These are phyloP conservation scores for Plumapathes pennacea DNA, from an alignment of 92 coral and sea anemone genomes.

Conservation along the genomic window DNA sequence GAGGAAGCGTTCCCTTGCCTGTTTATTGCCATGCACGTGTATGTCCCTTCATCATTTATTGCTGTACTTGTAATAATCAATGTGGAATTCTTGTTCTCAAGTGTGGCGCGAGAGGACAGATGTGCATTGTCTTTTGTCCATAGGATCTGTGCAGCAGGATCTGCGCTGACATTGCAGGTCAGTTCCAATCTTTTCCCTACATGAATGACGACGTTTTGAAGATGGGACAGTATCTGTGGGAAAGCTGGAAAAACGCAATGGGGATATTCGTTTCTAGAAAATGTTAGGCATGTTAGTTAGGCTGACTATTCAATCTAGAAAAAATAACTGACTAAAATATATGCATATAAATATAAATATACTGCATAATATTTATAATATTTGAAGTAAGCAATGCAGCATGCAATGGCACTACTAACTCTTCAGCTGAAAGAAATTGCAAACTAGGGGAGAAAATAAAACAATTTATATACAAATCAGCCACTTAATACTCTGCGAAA, in stretches of 20 bases:
- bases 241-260: conserved; percentile 15
- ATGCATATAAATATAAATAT: too few relatives aligned
- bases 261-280: too few relatives aligned
- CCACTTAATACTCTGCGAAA: not conserved
- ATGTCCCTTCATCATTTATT: conserved; percentile 30
- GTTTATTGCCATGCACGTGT: conserved; percentile 26
- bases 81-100: conserved; percentile 3
- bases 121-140: conserved; percentile 35
- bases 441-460: not conserved
- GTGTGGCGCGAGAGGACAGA: not conserved
- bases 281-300: too few relatives aligned
- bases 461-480: not conserved
- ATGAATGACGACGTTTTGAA: not conserved
- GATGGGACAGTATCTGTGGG: conserved; percentile 4
- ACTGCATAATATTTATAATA: too few relatives aligned
- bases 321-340: too few relatives aligned
- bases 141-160: conserved; percentile 41
- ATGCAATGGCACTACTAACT: too few relatives aligned
- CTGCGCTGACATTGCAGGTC: conserved; percentile 56
- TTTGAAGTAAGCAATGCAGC: too few relatives aligned
- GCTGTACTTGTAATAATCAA: conserved; percentile 12
- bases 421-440: too few relatives aligned
- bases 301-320: too few relatives aligned
- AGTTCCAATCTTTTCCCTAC: conserved; percentile 12
- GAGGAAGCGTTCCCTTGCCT: conserved; percentile 1